A percentile compares a stretch with the other conserved stretches of the same genome.
Conservation (phyloP, 2,888 invertebrate genomes). For the Keiferia lycopersicella region DNA sequence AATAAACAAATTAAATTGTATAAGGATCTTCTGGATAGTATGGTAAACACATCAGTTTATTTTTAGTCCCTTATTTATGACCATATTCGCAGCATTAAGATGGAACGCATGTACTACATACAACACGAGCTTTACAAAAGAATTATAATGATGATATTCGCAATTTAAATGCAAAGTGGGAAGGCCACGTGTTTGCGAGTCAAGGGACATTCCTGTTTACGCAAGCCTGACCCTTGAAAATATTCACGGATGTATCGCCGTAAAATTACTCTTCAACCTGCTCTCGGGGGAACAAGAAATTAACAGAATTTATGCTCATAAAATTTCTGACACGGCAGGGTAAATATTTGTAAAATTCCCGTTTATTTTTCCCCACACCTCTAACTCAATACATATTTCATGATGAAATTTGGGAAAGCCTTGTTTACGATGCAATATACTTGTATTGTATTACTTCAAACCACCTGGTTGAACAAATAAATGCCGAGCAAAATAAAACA, state of each 20-base stretch:
- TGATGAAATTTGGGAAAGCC: background rate
- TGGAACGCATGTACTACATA: conserved; percentile 21
- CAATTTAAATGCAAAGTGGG: conserved; percentile 36
- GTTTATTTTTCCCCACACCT: background rate
- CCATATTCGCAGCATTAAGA: conserved; percentile 23
- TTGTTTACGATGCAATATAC: no score
- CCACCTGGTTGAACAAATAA: background rate
- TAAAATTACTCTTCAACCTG: conserved; percentile 21
- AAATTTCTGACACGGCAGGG: background rate
- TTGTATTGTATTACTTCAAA: no score
- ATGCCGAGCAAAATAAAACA: background rate
- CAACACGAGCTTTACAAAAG: conserved; percentile 21
- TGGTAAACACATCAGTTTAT: background rate
- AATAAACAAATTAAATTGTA: background rate
- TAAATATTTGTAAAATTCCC: conserved; percentile 6
- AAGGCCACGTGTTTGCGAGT: conserved; percentile 31
- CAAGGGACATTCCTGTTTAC: conserved; percentile 33
- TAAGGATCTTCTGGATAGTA: background rate
- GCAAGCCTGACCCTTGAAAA: conserved; percentile 23
- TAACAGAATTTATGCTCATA: conserved; percentile 18
- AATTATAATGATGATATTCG: conserved; percentile 28
- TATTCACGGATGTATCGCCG: conserved; percentile 20
- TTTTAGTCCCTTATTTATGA: conserved; percentile 24
- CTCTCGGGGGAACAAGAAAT: conserved; percentile 11
- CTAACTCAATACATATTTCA: background rate